phyloP scores from a whole-genome alignment of 2,113 vertebrate species.

The Boleophthalmus pectinirostris region DNA sequence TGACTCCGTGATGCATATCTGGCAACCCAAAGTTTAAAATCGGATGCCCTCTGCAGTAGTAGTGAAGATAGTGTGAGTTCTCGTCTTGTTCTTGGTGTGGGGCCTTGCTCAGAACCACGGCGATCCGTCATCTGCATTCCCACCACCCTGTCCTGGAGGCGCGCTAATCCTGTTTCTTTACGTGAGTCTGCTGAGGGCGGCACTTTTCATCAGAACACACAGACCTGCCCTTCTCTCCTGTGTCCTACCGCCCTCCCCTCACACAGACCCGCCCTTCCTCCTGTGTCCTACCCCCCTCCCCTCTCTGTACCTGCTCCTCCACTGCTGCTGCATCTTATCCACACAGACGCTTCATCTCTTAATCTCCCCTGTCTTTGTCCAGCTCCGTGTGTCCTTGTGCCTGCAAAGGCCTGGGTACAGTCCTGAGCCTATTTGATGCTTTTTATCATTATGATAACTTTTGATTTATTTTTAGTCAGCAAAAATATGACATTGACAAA shows the following conservation, averaged over 20 bases:
- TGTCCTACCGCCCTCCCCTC: constrained; percentile 14
- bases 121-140: constrained; percentile 77
- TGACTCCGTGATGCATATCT: background rate
- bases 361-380: constrained; percentile 37
- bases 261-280: constrained; percentile 36
- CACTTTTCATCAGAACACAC: constrained; percentile 72
- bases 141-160: constrained; percentile 70
- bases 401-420: constrained; percentile 37
- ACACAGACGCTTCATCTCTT: constrained; percentile 42
- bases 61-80: constrained; percentile 23
- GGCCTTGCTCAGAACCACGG: constrained; percentile 51
- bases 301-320: constrained; percentile 20
- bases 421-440: constrained; percentile 17
- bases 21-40: background rate
- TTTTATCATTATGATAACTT: too few relatives aligned
- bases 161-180: constrained; percentile 76
- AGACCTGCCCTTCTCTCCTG: constrained; percentile 29
- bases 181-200: constrained; percentile 71
- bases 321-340: constrained; percentile 27
- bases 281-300: constrained; percentile 13
- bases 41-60: constrained; percentile 54
- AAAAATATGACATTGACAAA: too few relatives aligned
- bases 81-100: constrained; percentile 17
- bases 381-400: constrained; percentile 45
- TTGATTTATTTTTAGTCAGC: too few relatives aligned